Base-by-base conservation (phyloP, 2,888 invertebrate genomes). In the Odontothrips loti region DNA sequence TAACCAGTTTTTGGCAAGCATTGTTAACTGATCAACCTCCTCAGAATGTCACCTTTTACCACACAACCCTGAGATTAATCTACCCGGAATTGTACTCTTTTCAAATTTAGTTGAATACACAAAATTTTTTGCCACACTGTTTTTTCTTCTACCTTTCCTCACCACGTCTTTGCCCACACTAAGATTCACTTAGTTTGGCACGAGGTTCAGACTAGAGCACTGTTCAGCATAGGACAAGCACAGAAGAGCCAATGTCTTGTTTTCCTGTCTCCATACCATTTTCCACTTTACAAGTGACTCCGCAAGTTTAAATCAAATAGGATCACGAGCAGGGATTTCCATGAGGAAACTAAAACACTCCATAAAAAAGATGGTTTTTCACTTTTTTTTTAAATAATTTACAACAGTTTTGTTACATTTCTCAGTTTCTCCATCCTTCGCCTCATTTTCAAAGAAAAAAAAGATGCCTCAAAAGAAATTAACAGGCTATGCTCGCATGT, bases 41-140 rank as follows among this genome's bases (percentile, higher is more conserved):
- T 58, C 11, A 11, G 27, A n/a, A 27, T 75, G 68, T 75, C 68
- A 75, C 12, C 12, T 27, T 9, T 75, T 75, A 75, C 68, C 68
- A 23, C 68, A 75, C 27, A 27, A 75, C 68, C 68, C 23, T 75
- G 27, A 75, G 27, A 75, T 75, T 75, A 27, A 27, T 75, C n/a
- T 75, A 27, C 68, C 23, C 68, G 23, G 27, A 75, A 75, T 75
- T 75, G 68, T 75, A 75, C 68, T 27, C 68, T 75, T 43, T 75
- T 75, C 68, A 75, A 75, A 75, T 75, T 75, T 75, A 75, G 68
- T 75, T 75, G 27, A 75, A 75, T 75, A 75, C 27, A 75, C 68
- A 75, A 75, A 75, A 75, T 75, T 75, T 75, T 75, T 75, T 75
- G 68, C 68, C 68, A 75, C n/a, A 15, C n/a, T 58, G 20, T 58